Evolutionary conservation across 1,140 invertebrate species (phyloP).

Genomic region (Lepidurus packardi): DNA sequence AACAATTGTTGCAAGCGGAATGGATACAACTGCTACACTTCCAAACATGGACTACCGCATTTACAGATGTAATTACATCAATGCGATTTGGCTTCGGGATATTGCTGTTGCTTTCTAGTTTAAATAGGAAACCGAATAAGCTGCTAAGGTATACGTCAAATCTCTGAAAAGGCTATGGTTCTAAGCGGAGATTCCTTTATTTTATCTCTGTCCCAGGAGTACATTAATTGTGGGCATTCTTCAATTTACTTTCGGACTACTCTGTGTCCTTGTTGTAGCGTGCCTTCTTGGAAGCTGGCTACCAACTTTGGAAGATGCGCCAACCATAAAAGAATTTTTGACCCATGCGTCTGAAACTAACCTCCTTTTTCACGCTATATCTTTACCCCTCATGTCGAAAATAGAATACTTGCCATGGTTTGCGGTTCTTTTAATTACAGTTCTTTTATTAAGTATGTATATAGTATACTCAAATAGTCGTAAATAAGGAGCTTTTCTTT

Average conservation of each 20-base stretch:
- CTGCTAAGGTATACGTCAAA: neutral
- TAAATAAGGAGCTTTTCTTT: neutral
- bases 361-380: neutral
- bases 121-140: neutral
- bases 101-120: neutral
- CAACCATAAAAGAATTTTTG: neutral
- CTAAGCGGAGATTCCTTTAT: neutral
- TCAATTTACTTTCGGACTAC: neutral
- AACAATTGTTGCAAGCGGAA: neutral
- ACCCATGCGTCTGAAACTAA: neutral
- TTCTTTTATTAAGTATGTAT: slow-evolving; percentile 24
- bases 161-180: neutral
- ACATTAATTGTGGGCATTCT: neutral
- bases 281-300: neutral
- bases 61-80: neutral
- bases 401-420: neutral
- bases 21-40: neutral
- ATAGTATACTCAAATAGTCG: neutral
- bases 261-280: neutral
- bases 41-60: neutral
- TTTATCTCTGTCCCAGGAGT: neutral
- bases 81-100: slow-evolving; percentile 10
- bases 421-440: neutral
- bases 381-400: neutral
- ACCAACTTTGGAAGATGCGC: neutral